These are phyloP conservation scores for Tribolium freemani DNA, from an alignment of 2,888 invertebrate species.

Conservation along the genomic window DNA sequence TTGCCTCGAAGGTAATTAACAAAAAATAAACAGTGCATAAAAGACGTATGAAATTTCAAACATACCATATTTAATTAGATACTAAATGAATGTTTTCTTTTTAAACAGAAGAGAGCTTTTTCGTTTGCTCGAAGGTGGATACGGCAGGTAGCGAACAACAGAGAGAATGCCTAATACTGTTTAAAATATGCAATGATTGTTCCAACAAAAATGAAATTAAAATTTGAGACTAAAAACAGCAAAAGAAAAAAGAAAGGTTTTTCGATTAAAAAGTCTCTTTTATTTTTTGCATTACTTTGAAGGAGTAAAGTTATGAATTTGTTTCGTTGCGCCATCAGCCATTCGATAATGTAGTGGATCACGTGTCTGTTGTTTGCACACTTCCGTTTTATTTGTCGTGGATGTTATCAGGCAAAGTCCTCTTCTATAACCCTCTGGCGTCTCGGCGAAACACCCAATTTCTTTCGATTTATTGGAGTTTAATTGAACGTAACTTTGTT, in stretches of 20 bases:
- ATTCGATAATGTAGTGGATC: slow-evolving; percentile 7
- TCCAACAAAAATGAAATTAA: neutral
- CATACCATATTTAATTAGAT: neutral
- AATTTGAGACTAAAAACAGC: neutral
- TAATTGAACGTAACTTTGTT: slow-evolving; percentile 24
- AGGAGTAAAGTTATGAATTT: too few relatives aligned
- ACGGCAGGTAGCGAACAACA: neutral
- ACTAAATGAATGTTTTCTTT: neutral
- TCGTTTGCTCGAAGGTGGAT: neutral
- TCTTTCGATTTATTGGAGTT: slow-evolving; percentile 22
- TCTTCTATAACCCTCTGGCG: neutral
- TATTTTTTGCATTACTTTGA: too few relatives aligned
- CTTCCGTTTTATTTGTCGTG: slow-evolving; percentile 9
- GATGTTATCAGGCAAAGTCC: neutral
- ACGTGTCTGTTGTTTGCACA: slow-evolving; percentile 22
- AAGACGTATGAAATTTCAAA: neutral
- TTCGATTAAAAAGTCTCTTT: too few relatives aligned
- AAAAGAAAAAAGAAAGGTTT: too few relatives aligned
- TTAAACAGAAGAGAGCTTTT: neutral
- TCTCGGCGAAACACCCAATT: slow-evolving; percentile 9
- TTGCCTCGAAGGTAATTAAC: neutral
- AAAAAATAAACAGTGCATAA: neutral
- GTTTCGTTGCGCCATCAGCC: neutral
- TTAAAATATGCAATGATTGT: neutral
- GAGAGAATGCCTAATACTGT: neutral